Base-by-base conservation (phyloP, 2,113 vertebrate species). In the Aphyosemion australe region DNA sequence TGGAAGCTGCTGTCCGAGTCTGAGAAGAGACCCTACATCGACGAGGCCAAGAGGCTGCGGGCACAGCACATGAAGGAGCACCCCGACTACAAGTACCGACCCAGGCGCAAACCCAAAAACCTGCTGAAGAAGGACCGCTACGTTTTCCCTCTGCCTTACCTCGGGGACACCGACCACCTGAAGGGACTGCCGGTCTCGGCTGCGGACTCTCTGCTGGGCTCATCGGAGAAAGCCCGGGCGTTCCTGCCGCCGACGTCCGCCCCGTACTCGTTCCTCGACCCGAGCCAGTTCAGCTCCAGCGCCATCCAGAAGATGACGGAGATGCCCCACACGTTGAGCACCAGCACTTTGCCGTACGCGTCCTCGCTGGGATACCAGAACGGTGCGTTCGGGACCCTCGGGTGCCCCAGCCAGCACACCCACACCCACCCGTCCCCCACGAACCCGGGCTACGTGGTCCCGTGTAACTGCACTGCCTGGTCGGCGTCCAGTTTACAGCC, bases 1-100 rank as follows among this genome's bases (percentile, higher is more conserved):
- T 99, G 97, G 97, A 99, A 99, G 92, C 92, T 99, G 85, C 93
- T 98, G 8, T 98, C 96, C 0, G 97, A 99, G 88, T 95, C 97
- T 6, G 97, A 99, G 90, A 99, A 99, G 89, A 92, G 97, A 69
- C 97, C 97, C 0, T 99, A 98, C 92, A 99, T 99, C 72, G 97
- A 99, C 69, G 97, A 99, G 84, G 97, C 97, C 89, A 99, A 99
- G 87, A 76, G 97, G 83, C 93, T 99, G 77, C 93, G 97, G 19
- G 97, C 97, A 16, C 97, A 98, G 86, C 97, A 99, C 92, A 99
- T 99, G 97, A 99, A 99, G 92, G 97, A 99, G 61, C 97, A 99
- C 61, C 97, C 97, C n/a, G 97, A 99, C 93, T 99, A 99, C 94
- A 99, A 99, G 93, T 99, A 99, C 91, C 89, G 97, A 82, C 97